These are phyloP conservation scores for Dromas ardeola DNA, from an alignment of 2,113 vertebrate species.

Conservation along the genomic window DNA sequence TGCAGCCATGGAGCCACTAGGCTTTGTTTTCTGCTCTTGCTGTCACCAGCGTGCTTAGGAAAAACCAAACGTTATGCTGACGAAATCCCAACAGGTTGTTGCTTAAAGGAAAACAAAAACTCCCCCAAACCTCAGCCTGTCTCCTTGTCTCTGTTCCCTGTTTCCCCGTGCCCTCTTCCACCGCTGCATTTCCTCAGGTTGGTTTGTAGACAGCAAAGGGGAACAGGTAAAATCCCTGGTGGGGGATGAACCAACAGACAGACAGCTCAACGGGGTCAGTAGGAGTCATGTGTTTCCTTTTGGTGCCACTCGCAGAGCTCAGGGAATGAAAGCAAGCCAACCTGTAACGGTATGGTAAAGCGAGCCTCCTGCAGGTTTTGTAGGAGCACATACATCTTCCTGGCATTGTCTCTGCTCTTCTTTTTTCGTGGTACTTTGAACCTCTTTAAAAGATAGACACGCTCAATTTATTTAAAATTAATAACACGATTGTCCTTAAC, in stretches of 20 bases:
- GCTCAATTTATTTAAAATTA: slow-evolving; percentile 35
- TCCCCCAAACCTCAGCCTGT: neutral
- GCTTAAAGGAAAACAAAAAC: neutral
- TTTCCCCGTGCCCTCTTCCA: neutral
- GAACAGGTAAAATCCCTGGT: neutral
- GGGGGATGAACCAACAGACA: neutral
- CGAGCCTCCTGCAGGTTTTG: neutral
- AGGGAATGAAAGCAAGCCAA: neutral
- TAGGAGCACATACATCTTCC: neutral
- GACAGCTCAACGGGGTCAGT: neutral
- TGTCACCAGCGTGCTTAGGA: neutral
- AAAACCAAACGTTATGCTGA: neutral
- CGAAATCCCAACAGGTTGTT: neutral
- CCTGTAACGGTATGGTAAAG: neutral
- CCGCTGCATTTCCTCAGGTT: neutral
- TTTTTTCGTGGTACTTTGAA: neutral
- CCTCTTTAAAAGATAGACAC: neutral
- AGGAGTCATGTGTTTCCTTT: neutral
- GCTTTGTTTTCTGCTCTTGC: neutral
- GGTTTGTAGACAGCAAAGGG: neutral
- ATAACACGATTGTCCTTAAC: slow-evolving; percentile 33
- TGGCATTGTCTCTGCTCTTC: neutral
- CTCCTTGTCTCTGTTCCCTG: neutral
- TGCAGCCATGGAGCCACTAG: neutral
- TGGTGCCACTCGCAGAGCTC: neutral